A percentile compares a stretch with the other conserved stretches of the same genome.
Conservation (phyloP, 2,113 vertebrate genomes). For the Alligator mississippiensis region DNA sequence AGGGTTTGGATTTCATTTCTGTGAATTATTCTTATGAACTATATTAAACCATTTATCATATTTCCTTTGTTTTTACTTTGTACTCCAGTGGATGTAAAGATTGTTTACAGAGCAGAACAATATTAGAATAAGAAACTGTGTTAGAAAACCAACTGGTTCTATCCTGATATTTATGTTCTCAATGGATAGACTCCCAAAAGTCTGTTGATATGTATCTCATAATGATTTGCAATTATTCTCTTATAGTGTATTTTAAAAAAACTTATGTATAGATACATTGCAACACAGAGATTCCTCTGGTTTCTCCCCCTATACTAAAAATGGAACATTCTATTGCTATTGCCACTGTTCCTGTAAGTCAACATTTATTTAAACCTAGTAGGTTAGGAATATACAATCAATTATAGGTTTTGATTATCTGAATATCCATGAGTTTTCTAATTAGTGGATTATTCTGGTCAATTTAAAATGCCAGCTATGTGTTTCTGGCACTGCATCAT, state of each 20-base stretch:
- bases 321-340: constrained; percentile 57
- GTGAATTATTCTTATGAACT: neutral
- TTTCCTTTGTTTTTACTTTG: neutral
- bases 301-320: neutral
- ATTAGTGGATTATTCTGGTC: constrained; percentile 17
- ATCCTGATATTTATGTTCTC: neutral
- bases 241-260: neutral
- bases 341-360: constrained; percentile 48
- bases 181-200: neutral
- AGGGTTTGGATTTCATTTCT: neutral
- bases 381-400: constrained; percentile 19
- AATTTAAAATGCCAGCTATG: neutral
- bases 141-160: neutral
- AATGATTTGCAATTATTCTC: neutral
- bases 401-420: constrained; percentile 23
- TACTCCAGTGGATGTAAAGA: constrained; percentile 7
- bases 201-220: neutral
- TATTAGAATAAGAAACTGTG: neutral
- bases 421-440: constrained; percentile 23
- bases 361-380: constrained; percentile 47
- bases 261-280: neutral
- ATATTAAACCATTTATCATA: neutral
- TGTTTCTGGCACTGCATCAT: neutral
- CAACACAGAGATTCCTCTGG: neutral
- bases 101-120: neutral